A percentile compares a stretch with the other conserved stretches of the same genome.
Conservation (phyloP, 2,797 vertebrate genomes). For the Chaunax sp. region DNA sequence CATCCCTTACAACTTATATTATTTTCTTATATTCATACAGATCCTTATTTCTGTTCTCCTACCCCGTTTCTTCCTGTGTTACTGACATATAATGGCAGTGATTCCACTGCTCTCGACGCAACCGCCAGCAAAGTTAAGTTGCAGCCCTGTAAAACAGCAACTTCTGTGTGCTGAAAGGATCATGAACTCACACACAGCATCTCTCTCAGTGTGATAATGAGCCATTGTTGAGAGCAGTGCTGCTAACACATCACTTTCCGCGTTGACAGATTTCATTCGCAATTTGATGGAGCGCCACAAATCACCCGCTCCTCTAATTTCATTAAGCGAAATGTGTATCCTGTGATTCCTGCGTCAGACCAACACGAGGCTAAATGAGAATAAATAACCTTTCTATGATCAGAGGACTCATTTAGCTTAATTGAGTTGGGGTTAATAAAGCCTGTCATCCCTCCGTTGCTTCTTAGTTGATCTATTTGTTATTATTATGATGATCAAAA, state of each 20-base stretch:
- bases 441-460: constrained; percentile 67
- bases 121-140: neutral
- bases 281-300: constrained; percentile 61
- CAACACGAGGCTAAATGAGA: constrained; percentile 58
- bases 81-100: too few relatives aligned
- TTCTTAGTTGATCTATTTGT: constrained; percentile 76
- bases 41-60: too few relatives aligned
- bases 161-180: constrained; percentile 4
- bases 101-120: neutral
- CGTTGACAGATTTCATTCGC: constrained; percentile 60
- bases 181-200: constrained; percentile 3
- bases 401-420: constrained; percentile 75
- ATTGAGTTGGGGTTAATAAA: constrained; percentile 82
- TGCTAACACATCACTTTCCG: constrained; percentile 57
- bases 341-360: constrained; percentile 59
- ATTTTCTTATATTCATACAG: neutral
- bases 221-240: constrained; percentile 21
- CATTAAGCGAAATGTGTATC: constrained; percentile 75
- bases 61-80: neutral
- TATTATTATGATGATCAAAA: constrained; percentile 73
- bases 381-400: constrained; percentile 71
- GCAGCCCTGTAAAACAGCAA: constrained; percentile 1
- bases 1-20: neutral
- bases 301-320: constrained; percentile 71
- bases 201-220: constrained; percentile 26